Evolutionary conservation across 2,113 vertebrate species (phyloP), one percentile per base, ranked within the genome.

Genomic region (Bos indicus): DNA sequence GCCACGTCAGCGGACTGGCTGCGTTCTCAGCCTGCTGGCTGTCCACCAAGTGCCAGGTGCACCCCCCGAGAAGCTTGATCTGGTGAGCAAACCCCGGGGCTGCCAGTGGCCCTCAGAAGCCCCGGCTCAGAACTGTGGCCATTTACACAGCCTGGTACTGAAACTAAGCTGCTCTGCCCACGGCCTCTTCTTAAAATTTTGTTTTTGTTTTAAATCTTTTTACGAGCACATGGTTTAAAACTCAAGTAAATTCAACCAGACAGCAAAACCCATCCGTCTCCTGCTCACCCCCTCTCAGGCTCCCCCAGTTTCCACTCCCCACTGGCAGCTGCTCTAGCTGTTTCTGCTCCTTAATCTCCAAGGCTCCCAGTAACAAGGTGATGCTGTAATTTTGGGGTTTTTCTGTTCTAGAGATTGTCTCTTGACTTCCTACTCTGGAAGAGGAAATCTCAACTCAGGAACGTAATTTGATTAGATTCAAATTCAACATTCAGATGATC

Each of bases 291-390:
- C 52, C 3, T 30, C 16, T 23, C 12, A 5, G 19, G 17, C 5
- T 16, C 16, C 10, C 40, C 6, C 54, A 5, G 0, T 21, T 48
- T n/a, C 88, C 8, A 6, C 28, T 51, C 30, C 3, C 43, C 7
- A 6, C 15, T 60, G 14, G 25, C 86, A 28, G 4, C 71, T 5
- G 15, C 88, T 26, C 19, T 16, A 36, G n/a, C 91, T 25, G 21
- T 36, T 67, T 74, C 59, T 21, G 25, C 60, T 13, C 0, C 8
- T 43, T 43, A 30, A 7, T 26, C 48, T 57, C 51, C 33, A 14
- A 3, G 19, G 12, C 54, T 56, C 33, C 77, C 8, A 10, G 0
- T 1, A 25, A 33, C 33, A 40, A 40, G 56, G 0, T 2, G 1
- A 14, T 43, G 13, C n/a, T 14, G 15, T 26, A 13, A 0, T 23